Evolutionary conservation across 1,140 invertebrate species (phyloP), one percentile per base, ranked within the genome.

Genomic region (Drosophila murphyi): DNA sequence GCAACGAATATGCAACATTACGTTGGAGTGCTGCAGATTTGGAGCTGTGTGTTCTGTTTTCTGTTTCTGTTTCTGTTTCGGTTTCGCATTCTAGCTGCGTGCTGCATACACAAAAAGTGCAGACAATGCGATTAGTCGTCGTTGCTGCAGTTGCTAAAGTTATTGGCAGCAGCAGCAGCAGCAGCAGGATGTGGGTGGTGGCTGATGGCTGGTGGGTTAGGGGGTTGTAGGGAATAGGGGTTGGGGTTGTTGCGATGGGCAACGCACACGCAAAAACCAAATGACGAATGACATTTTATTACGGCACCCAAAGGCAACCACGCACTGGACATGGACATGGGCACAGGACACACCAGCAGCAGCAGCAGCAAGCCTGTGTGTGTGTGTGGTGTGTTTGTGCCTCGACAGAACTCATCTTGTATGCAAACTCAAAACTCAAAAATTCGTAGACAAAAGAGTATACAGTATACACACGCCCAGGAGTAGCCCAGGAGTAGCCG

Each of bases 231-330:
- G 4, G n/a, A 2, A 29, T n/a, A 6, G 10, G 31, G 7, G 32
- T 20, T 8, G 34, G 10, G 12, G 37, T 3, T 2, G 3, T n/a
- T 51, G 34, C 51, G 67, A 67, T 50, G 72, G 72, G 76, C 71
- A 87, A 83, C 76, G 76, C 82, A 86, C 85, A 88, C 83, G 85
- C 85, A 85, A 89, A 89, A 89, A 89, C 85, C 85, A 89, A 89
- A 89, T 89, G 85, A 89, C 85, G 85, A 89, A 89, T 89, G 85
- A 89, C 85, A 89, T 89, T 89, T 89, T 89, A 89, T 89, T 89
- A 89, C 80, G 81, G 80, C 85, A 89, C 80, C 72, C 86, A 87
- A 73, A 85, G 85, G 85, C 80, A 63, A 71, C 69, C 82, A 80
- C 76, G 78, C 72, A 87, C 70, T 39, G 50, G 60, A 76, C 56